Evolutionary conservation across 2,888 invertebrate species (phyloP), one percentile per base, ranked within the genome.

Genomic region (Nomada lathburiana): DNA sequence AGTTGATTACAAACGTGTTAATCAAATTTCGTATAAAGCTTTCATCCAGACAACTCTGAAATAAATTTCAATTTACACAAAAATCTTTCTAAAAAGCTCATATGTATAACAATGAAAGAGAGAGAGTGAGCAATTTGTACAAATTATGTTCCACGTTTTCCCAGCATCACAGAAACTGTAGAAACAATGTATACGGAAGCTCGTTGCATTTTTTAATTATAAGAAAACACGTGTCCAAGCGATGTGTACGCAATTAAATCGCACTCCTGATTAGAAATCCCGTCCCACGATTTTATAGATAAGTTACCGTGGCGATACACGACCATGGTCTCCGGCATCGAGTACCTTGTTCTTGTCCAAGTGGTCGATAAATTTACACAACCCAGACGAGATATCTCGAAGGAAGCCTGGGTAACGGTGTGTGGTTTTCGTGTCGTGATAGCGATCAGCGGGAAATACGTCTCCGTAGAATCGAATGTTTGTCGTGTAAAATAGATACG

Each of bases 321-420:
- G 26, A 60, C 69, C 42, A 26, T 67, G 26, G 59, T 59, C 55
- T 42, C 77, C 50, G 77, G 77, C 72, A 82, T 83, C 82, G 78
- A 82, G 78, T 73, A 68, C 78, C 82, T 82, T 64, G 78, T 67
- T 75, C 82, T 74, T 78, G 82, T 82, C 82, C 82, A 72, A 83
- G 83, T 78, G 83, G 78, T 82, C 83, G 82, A 82, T 83, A 83
- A 83, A 83, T 83, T 83, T 83, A 75, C 78, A 83, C 82, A 83
- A 78, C 62, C 72, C 70, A 23, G 71, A 79, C 77, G 82, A 84
- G 86, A 84, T 86, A 86, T 86, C 86, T 72, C 75, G 64, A n/a
- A n/a, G n/a, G 81, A 69, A 76, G 71, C 74, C 52, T 73, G 64
- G 64, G 84, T 79, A 76, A 78, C 78, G 42, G 65, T 77, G 84